Evolutionary conservation across 1,140 invertebrate species (phyloP).

Genomic region (Pteromalus puparum): DNA sequence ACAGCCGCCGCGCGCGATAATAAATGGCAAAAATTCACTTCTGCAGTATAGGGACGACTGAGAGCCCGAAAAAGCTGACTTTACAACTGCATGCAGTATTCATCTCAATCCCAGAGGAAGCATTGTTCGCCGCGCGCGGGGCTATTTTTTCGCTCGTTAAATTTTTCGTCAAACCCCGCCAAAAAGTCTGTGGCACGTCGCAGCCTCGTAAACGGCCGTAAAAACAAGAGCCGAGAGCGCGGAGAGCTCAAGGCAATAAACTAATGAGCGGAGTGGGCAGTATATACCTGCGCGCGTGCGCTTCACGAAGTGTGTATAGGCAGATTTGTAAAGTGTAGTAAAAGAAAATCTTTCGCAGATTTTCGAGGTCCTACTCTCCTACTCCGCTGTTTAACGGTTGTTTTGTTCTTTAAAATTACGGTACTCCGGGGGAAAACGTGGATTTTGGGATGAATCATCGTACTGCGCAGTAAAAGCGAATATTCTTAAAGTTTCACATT

Average conservation of each 20-base stretch:
- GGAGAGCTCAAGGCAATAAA: conserved; percentile 24
- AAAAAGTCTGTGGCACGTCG: conserved; percentile 13
- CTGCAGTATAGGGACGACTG: background rate
- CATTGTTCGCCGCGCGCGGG: background rate
- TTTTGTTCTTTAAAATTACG: conserved; percentile 44
- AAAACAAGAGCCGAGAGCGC: background rate
- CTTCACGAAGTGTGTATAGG: background rate
- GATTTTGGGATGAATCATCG: background rate
- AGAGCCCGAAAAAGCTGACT: conserved; percentile 38
- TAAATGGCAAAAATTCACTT: conserved; percentile 45
- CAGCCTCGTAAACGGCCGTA: conserved; percentile 46
- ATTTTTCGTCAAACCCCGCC: conserved; percentile 42
- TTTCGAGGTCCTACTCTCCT: background rate
- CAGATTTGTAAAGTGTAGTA: background rate
- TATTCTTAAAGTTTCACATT: background rate
- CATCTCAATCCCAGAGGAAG: background rate
- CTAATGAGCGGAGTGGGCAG: conserved; percentile 37
- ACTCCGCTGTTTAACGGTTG: background rate
- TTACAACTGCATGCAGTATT: conserved; percentile 38
- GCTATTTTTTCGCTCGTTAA: conserved; percentile 35
- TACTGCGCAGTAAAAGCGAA: background rate
- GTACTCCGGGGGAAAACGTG: conserved; percentile 12
- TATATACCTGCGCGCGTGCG: background rate
- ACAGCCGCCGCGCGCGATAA: background rate
- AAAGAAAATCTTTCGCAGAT: background rate